phyloP scores from a whole-genome alignment of 2,797 vertebrate genomes.

The Picus viridis region DNA sequence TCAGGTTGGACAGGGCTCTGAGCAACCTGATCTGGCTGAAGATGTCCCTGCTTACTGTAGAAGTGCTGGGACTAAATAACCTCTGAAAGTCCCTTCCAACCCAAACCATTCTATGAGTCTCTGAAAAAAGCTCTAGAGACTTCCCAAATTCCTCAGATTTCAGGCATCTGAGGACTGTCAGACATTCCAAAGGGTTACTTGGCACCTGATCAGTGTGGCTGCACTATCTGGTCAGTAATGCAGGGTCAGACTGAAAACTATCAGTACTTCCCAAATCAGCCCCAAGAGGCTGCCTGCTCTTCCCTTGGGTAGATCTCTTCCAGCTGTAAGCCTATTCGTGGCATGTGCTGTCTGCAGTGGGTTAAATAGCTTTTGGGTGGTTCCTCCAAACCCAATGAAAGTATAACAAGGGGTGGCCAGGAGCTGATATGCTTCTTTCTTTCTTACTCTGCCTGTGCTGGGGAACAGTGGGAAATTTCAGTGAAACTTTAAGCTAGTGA shows the following conservation, averaged over 20 bases:
- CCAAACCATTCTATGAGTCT: too few species aligned
- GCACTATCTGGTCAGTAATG: not conserved
- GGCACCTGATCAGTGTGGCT: not conserved
- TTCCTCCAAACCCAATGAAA: not conserved
- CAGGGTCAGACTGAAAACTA: slow-evolving; percentile 19
- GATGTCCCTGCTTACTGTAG: too few species aligned
- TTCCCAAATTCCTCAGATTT: slow-evolving; percentile 2
- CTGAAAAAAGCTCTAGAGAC: not conserved
- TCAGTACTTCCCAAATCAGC: slow-evolving; percentile 15
- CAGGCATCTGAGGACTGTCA: not conserved
- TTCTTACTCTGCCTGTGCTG: rapidly evolving
- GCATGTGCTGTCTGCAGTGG: not conserved
- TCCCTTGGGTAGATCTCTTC: not conserved
- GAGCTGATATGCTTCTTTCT: not conserved
- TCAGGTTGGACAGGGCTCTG: too few species aligned
- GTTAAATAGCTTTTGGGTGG: not conserved
- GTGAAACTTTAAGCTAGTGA: not conserved
- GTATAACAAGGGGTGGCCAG: not conserved
- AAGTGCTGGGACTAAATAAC: too few species aligned
- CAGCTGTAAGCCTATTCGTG: not conserved
- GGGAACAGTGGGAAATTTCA: not conserved
- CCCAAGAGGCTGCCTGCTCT: not conserved
- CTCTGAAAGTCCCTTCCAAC: too few species aligned
- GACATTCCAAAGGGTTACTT: not conserved
- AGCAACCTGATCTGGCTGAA: too few species aligned